Evolutionary conservation across 2,888 invertebrate species (phyloP).

Genomic region (Pseudoips prasinana): DNA sequence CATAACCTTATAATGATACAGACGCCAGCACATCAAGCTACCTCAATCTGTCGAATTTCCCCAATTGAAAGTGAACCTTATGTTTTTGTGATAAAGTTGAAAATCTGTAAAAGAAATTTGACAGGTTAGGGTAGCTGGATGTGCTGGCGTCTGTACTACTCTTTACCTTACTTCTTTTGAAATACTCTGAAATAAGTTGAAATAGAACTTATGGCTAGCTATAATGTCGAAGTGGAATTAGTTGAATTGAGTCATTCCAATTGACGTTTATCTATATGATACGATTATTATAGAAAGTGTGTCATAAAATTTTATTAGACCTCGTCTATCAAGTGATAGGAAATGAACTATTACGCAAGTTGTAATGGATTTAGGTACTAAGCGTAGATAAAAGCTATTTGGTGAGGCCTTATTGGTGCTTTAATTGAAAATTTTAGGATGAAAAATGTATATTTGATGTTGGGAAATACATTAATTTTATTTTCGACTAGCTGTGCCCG

Average conservation of each 20-base stretch:
- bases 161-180: slow-evolving; percentile 24
- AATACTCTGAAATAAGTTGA: no score
- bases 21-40: no score
- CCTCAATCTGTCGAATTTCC: no score
- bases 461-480: no score
- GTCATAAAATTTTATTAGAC: slow-evolving; percentile 53
- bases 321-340: slow-evolving; percentile 44
- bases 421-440: slow-evolving; percentile 20
- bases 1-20: slow-evolving; percentile 24
- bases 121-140: no score
- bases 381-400: slow-evolving; percentile 21
- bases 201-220: no score
- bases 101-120: no score
- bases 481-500: no score
- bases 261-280: slow-evolving; percentile 43
- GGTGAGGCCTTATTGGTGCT: slow-evolving; percentile 7
- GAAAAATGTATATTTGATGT: no score
- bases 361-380: slow-evolving; percentile 30
- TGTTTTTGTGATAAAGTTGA: no score
- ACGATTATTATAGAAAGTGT: slow-evolving; percentile 51
- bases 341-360: slow-evolving; percentile 33
- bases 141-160: no score
- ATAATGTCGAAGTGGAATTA: slow-evolving; percentile 33
- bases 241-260: slow-evolving; percentile 42
- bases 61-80: no score